phyloP scores from a whole-genome alignment of 2,113 vertebrate species.

The Aepyceros melampus region DNA sequence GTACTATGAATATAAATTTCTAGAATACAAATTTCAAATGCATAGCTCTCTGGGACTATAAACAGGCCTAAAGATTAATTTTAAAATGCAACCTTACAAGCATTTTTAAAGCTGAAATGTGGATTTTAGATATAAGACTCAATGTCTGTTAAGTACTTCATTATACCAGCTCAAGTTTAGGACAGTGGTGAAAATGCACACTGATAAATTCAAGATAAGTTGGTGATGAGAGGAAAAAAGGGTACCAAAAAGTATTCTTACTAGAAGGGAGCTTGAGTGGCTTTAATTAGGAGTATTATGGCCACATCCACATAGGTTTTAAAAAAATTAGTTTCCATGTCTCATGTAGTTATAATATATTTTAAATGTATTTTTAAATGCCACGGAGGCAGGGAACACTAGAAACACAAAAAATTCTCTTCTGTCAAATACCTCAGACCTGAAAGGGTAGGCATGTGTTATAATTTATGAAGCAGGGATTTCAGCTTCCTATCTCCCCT shows the following conservation, averaged over 20 bases:
- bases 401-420: not conserved
- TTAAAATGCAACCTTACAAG: not conserved
- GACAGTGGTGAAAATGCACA: not conserved
- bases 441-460: not conserved
- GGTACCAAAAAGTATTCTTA: not conserved
- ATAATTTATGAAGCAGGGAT: constrained; percentile 1
- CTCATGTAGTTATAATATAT: not conserved
- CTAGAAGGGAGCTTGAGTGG: not conserved
- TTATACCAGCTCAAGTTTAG: not conserved
- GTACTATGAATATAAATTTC: not conserved
- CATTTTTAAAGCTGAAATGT: constrained; percentile 16
- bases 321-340: not conserved
- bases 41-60: not conserved
- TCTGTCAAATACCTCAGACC: not conserved
- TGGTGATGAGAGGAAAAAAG: not conserved
- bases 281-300: not conserved
- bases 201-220: not conserved
- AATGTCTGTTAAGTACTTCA: not conserved
- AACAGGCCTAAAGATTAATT: not conserved
- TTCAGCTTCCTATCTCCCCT: not conserved
- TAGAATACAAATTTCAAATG: constrained; percentile 34
- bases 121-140: constrained; percentile 14
- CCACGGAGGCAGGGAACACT: not conserved
- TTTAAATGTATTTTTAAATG: constrained; percentile 23
- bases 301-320: not conserved